Base-by-base conservation (phyloP, 2,113 vertebrate species). In the Malurus elegans region DNA sequence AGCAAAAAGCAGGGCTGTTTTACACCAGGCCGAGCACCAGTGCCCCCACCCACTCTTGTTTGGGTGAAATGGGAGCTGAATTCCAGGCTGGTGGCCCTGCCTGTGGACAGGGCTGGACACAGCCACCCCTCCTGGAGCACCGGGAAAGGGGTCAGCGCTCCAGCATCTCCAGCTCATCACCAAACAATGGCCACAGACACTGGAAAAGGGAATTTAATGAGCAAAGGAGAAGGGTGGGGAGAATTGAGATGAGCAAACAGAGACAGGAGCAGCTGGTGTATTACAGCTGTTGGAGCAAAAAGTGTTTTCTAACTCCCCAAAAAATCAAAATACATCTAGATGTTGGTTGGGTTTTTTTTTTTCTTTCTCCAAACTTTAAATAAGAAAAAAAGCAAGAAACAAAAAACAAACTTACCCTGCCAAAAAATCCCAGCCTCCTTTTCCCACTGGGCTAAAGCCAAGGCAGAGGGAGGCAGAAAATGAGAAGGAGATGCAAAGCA, bases 211-310 rank as follows among this genome's bases (percentile, higher is more conserved):
- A 73, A 74, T 72, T 92, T 76, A 85, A 91, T 70, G 75, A 92
- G 78, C 14, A 36, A 38, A 80, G 83, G 48, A 57, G 50, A 32
- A 34, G 67, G 48, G 47, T 45, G 79, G 62, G 26, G 86, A 44
- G 67, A 83, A 73, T 76, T 90, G 56, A 44, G 76, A 72, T 79
- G n/a, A 87, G 93, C 3, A 2, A 38, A 69, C 57, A 75, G 58
- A 88, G 60, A 12, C 24, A 13, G 78, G 50, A 91, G 90, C 90
- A 94, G 86, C 91, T 94, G 91, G 73, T 72, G 72, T 69, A 70
- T 31, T 93, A 79, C 94, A 96, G 81, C 54, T 94, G 81, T 82
- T 90, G 6, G 79, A 88, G 71, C 56, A 18, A 72, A 32, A 76
- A 79, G 62, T 56, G 84, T 12, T 80, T 84, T 65, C 70, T 65